Percentiles rank a stretch among this genome's conserved stretches.
These are phyloP conservation scores for Eudasyphora cyanicolor DNA, from an alignment of 2,888 invertebrate genomes.

Conservation along the genomic window DNA sequence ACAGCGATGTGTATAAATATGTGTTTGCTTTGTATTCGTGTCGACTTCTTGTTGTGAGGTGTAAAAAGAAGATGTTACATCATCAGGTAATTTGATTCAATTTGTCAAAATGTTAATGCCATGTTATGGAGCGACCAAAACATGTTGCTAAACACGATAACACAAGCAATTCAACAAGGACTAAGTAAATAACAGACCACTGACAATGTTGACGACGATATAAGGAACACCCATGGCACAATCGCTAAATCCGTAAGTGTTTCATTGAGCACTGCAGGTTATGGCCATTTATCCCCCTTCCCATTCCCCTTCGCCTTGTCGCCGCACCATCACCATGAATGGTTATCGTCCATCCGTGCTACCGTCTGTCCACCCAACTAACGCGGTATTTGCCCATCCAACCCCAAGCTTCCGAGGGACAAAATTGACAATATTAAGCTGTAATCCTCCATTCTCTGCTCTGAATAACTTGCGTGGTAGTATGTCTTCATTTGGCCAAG, in stretches of 20 bases:
- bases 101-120: slow-evolving; percentile 62
- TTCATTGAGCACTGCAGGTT: slow-evolving; percentile 48
- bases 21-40: slow-evolving; percentile 10
- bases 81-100: slow-evolving; percentile 62
- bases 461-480: slow-evolving; percentile 14
- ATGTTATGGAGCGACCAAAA: slow-evolving; percentile 50
- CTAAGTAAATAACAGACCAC: neutral
- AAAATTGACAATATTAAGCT: slow-evolving; percentile 48
- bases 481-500: slow-evolving; percentile 36
- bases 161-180: neutral
- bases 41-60: slow-evolving; percentile 31
- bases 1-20: neutral
- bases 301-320: neutral
- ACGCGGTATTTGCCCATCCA: neutral
- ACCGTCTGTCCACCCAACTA: too few species aligned
- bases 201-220: slow-evolving; percentile 44
- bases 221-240: neutral
- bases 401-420: neutral
- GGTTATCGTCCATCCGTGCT: neutral
- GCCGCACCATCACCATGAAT: neutral
- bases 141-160: slow-evolving; percentile 50
- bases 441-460: slow-evolving; percentile 30
- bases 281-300: slow-evolving; percentile 29
- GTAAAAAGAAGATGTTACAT: slow-evolving; percentile 43
- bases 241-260: slow-evolving; percentile 35